Evolutionary conservation across 2,888 invertebrate genomes (phyloP).

Genomic region (Subacronicta megacephala): DNA sequence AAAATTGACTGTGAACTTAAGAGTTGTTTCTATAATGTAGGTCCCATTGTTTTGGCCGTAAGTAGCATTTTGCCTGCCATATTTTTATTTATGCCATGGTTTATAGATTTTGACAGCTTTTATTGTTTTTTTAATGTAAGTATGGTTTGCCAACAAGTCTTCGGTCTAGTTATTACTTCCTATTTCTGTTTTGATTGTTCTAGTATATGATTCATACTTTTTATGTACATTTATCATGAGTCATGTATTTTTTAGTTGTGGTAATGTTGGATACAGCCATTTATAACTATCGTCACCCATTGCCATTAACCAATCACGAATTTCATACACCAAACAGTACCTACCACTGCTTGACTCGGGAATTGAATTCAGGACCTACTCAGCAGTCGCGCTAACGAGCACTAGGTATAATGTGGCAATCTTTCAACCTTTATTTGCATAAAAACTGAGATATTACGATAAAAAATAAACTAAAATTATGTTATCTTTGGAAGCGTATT

Average conservation of each 20-base stretch:
- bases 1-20: conserved; percentile 35
- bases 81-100: conserved; percentile 2
- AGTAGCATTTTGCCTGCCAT: conserved; percentile 17
- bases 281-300: too few species aligned
- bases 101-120: conserved; percentile 10
- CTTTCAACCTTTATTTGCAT: conserved; percentile 15
- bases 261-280: too few species aligned
- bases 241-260: too few species aligned
- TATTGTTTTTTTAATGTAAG: conserved; percentile 24
- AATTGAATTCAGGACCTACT: too few species aligned
- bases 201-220: conserved; percentile 3
- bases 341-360: too few species aligned
- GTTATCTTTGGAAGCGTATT: conserved; percentile 27
- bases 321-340: too few species aligned
- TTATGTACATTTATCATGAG: conserved; percentile 2
- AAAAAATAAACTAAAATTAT: too few species aligned
- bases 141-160: conserved; percentile 13
- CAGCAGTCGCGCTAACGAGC: too few species aligned
- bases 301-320: too few species aligned
- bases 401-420: too few species aligned
- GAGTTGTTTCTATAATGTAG: conserved; percentile 9
- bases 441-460: conserved; percentile 18
- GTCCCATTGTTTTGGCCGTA: conserved; percentile 21
- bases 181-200: conserved; percentile 9
- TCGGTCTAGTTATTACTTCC: conserved; percentile 32